Conservation (phyloP, 1,140 invertebrate genomes). For the Dysdera silvatica region DNA sequence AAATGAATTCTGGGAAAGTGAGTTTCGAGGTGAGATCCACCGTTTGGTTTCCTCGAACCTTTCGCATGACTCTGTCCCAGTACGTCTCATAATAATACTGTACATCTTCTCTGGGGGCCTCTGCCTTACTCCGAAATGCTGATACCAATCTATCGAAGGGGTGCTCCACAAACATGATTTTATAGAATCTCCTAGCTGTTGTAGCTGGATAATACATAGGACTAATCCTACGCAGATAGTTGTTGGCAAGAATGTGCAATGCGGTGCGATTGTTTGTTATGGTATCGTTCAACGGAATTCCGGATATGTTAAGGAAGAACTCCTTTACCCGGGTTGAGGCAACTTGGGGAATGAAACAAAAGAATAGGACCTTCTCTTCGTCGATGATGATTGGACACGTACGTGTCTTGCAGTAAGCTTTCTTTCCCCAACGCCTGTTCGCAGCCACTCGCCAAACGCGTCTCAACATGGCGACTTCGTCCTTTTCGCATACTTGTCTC, state of each 20-base stretch:
- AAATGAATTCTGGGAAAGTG: conserved; percentile 39
- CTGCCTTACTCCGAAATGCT: conserved; percentile 38
- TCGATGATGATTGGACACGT: conserved; percentile 33
- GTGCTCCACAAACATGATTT: conserved; percentile 41
- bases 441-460: conserved; percentile 16
- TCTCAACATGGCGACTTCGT: conserved; percentile 9
- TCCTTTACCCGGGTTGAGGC: conserved; percentile 36
- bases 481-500: conserved; percentile 8
- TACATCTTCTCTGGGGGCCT: conserved; percentile 22
- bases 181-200: conserved; percentile 33
- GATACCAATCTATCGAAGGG: conserved; percentile 41
- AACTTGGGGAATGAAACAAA: conserved; percentile 38
- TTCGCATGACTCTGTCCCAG: conserved; percentile 21
- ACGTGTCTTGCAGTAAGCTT: conserved; percentile 24
- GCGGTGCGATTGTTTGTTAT: conserved; percentile 5
- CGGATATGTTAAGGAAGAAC: conserved; percentile 31
- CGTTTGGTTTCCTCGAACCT: conserved; percentile 1
- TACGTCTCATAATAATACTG: conserved; percentile 30
- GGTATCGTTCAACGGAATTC: conserved; percentile 11
- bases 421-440: conserved; percentile 12
- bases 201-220: conserved; percentile 26
- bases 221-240: conserved; percentile 31
- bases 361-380: conserved; percentile 22
- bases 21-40: conserved; percentile 3
- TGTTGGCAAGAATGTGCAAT: conserved; percentile 35